phyloP scores from a whole-genome alignment of 1,140 invertebrate genomes.

The Cheumatopsyche charites region DNA sequence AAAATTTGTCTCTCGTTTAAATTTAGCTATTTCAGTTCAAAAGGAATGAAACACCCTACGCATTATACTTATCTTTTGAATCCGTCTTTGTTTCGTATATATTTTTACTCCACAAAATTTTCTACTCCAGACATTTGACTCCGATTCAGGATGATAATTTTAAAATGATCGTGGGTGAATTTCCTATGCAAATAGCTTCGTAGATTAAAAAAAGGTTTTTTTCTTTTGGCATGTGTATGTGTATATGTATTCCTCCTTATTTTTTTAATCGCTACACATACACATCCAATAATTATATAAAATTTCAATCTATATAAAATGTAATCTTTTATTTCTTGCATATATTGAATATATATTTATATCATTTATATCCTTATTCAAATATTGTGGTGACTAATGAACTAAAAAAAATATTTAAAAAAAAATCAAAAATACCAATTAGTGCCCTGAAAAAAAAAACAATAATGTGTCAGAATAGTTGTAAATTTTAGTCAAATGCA shows the following conservation, averaged over 20 bases:
- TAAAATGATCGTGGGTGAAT: no score
- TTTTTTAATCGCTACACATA: constrained; percentile 7
- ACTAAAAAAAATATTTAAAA: constrained; percentile 20
- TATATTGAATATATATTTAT: neutral
- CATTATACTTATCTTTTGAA: no score
- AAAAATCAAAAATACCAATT: constrained; percentile 43
- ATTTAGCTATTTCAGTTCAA: no score
- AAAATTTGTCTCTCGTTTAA: no score
- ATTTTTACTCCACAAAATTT: no score
- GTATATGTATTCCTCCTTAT: neutral
- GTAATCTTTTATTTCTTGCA: neutral
- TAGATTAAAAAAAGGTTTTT: no score
- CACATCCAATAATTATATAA: neutral
- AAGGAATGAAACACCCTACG: no score
- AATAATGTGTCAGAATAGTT: constrained; percentile 44
- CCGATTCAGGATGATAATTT: no score
- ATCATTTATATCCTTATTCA: constrained; percentile 16
- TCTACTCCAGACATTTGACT: no score
- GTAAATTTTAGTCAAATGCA: constrained; percentile 23
- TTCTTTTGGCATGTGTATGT: no score
- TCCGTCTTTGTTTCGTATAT: no score
- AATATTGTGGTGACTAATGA: constrained; percentile 11
- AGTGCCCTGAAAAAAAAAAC: constrained; percentile 46
- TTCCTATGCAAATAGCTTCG: no score
- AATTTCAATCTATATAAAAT: neutral